phyloP scores from a whole-genome alignment of 2,113 vertebrate species.

The Physeter macrocephalus region DNA sequence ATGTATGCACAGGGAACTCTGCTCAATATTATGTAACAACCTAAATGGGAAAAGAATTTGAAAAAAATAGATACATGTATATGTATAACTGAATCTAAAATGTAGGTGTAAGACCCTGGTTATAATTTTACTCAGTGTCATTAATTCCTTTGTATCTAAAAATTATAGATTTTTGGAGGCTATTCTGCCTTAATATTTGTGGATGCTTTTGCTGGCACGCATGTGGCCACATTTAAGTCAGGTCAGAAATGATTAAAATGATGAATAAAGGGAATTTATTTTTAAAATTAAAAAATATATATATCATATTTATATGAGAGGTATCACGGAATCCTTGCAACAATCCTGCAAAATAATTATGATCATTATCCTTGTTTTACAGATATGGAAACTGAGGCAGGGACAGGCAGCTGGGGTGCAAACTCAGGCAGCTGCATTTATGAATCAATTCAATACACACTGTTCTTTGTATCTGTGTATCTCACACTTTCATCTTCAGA shows the following conservation, averaged over 20 bases:
- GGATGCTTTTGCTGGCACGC: neutral
- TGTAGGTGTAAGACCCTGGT: neutral
- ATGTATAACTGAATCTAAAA: neutral
- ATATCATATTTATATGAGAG: neutral
- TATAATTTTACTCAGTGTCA: neutral
- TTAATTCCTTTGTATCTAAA: neutral
- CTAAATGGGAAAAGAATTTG: neutral
- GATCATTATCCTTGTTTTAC: neutral
- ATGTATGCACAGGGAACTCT: neutral
- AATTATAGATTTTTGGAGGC: neutral
- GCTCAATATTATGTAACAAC: neutral
- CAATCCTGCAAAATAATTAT: neutral
- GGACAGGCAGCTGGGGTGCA: neutral
- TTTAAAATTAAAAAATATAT: neutral
- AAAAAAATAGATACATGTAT: neutral
- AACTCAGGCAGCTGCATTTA: neutral
- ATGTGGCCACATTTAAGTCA: slow-evolving; percentile 45
- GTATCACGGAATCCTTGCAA: neutral
- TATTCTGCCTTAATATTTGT: neutral
- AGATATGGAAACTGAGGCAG: neutral
- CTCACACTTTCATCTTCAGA: neutral
- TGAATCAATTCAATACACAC: neutral
- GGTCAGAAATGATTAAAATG: slow-evolving; percentile 46
- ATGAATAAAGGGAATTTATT: slow-evolving; percentile 48
- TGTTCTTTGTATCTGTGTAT: no score